Evolutionary conservation across 2,113 vertebrate species (phyloP).

Genomic region (Catharus fuscescens): DNA sequence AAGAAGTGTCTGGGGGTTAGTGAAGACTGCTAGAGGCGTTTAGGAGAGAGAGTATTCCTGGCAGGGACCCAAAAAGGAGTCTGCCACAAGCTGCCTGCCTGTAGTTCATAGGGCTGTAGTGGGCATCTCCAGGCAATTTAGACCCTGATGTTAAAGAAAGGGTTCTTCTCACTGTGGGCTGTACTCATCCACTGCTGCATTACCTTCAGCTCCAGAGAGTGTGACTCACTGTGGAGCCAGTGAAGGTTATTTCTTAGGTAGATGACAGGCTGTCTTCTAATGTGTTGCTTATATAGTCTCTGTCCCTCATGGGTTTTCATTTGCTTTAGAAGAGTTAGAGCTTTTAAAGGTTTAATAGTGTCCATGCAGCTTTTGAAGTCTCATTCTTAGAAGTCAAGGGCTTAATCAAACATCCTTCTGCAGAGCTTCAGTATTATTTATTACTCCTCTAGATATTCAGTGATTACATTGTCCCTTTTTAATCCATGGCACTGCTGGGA

Average conservation of each 20-base stretch:
- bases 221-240: not conserved
- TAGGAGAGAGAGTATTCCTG: not conserved
- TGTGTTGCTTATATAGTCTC: not conserved
- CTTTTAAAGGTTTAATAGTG: not conserved
- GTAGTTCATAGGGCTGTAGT: not conserved
- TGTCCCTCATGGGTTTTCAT: not conserved
- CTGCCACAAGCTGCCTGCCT: rapidly evolving
- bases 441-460: not conserved
- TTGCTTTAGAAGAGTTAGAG: not conserved
- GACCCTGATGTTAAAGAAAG: not conserved
- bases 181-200: not conserved
- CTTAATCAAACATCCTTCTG: not conserved
- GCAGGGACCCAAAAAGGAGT: rapidly evolving
- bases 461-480: not conserved
- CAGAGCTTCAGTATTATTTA: not conserved
- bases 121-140: not conserved
- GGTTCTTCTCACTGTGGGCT: not conserved
- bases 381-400: not conserved
- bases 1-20: not conserved
- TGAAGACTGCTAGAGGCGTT: not conserved
- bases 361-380: not conserved
- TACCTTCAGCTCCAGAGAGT: not conserved
- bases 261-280: rapidly evolving
- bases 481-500: not conserved
- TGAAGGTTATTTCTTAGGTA: not conserved